Evolutionary conservation across 2,113 vertebrate genomes (phyloP).

Genomic region (Octodon degus): DNA sequence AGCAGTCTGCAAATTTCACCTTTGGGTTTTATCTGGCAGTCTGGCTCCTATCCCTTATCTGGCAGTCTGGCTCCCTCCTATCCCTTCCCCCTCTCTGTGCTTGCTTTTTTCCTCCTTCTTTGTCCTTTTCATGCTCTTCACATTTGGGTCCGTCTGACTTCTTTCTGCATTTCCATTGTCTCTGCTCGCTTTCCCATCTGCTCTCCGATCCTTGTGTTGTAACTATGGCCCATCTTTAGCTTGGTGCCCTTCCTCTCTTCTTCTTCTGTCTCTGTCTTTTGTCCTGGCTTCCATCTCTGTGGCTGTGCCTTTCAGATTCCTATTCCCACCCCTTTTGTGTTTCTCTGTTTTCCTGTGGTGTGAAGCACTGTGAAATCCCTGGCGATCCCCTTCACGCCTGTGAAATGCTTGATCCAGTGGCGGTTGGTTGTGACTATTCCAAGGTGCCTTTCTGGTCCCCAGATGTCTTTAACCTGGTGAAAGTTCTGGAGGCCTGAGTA

Average conservation of each 20-base stretch:
- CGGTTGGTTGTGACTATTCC: not conserved
- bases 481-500: too few species aligned
- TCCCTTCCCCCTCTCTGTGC: constrained; percentile 87
- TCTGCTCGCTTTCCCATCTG: not conserved
- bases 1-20: constrained; percentile 85
- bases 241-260: not conserved
- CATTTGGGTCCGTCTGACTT: not conserved
- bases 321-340: not conserved
- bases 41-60: constrained; percentile 87
- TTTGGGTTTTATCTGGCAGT: constrained; percentile 90
- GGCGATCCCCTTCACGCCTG: not conserved
- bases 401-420: not conserved
- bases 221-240: not conserved
- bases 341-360: not conserved
- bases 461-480: not conserved
- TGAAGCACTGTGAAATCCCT: not conserved
- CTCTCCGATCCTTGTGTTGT: not conserved
- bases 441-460: not conserved
- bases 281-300: not conserved
- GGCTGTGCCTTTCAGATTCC: not conserved
- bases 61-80: constrained; percentile 69
- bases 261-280: not conserved
- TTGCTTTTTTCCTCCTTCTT: not conserved
- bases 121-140: not conserved
- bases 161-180: not conserved